Evolutionary conservation across 35 echinoderm and acorn worm genomes (phyloP).

Genomic region (Heliocidaris tuberculata): DNA sequence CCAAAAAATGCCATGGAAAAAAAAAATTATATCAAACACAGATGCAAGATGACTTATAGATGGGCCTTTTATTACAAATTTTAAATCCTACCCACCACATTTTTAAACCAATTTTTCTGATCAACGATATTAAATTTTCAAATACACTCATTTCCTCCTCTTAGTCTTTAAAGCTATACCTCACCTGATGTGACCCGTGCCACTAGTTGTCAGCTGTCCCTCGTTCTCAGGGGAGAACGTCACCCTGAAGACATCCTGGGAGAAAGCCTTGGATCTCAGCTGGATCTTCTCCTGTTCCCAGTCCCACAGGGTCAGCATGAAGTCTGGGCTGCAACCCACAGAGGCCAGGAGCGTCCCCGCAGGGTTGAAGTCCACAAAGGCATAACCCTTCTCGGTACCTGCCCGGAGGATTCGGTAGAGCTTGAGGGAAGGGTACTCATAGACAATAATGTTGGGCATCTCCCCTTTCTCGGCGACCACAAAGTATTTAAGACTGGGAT

Average conservation of each 20-base stretch:
- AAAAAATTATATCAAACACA: no score
- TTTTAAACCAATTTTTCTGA: no score
- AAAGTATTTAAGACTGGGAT: constrained; percentile 90
- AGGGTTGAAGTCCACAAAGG: constrained; percentile 96
- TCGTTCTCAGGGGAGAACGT: constrained; percentile 98
- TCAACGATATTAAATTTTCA: no score
- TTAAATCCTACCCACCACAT: no score
- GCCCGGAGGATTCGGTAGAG: constrained; percentile 85
- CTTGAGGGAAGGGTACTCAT: constrained; percentile 89
- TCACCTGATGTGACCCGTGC: constrained; percentile 95
- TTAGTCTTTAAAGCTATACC: not conserved
- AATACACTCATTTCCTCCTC: no score
- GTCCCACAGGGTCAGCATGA: constrained; percentile 97
- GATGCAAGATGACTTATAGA: no score
- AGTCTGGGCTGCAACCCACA: constrained; percentile 85
- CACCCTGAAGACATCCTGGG: constrained; percentile 95
- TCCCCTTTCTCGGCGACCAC: constrained; percentile 89
- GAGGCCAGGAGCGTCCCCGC: constrained; percentile 83
- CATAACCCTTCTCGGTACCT: constrained; percentile 78
- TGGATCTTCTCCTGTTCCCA: constrained; percentile 89
- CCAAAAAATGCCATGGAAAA: no score
- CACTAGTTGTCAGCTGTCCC: constrained; percentile 89
- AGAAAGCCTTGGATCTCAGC: constrained; percentile 94
- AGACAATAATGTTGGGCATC: constrained; percentile 86
- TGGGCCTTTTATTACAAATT: no score